phyloP scores from a whole-genome alignment of 1,140 invertebrate species.

The Sinella curviseta region DNA sequence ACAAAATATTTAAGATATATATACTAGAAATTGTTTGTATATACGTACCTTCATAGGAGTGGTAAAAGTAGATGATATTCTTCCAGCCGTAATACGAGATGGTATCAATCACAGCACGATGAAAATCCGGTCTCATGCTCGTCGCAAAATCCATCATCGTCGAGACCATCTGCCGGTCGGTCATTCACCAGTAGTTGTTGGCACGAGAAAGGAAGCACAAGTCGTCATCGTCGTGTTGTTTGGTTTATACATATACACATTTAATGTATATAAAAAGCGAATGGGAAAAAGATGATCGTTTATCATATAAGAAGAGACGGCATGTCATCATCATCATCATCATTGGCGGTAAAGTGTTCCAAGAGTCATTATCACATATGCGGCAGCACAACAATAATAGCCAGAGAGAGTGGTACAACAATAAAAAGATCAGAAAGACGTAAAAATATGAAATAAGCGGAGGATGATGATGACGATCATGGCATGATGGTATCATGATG shows the following conservation, averaged over 20 bases:
- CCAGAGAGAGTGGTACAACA: background rate
- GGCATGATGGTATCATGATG: background rate
- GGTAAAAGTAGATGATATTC: too few relatives aligned
- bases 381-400: too few relatives aligned
- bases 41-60: slow-evolving; percentile 83
- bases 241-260: too few relatives aligned
- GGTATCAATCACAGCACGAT: slow-evolving; percentile 88
- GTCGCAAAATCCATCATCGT: slow-evolving; percentile 74
- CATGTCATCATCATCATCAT: background rate
- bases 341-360: too few relatives aligned
- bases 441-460: background rate
- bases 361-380: too few relatives aligned
- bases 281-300: background rate
- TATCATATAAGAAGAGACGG: too few relatives aligned
- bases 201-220: background rate
- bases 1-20: too few relatives aligned
- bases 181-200: background rate
- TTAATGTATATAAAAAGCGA: too few relatives aligned
- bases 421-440: background rate
- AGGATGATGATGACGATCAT: background rate
- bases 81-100: slow-evolving; percentile 88
- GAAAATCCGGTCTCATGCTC: too few relatives aligned
- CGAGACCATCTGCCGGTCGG: slow-evolving; percentile 49
- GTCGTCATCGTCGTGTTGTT: too few relatives aligned
- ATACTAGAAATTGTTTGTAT: background rate